Evolutionary conservation across 2,113 vertebrate genomes (phyloP).

Genomic region (Thalassoma bifasciatum): DNA sequence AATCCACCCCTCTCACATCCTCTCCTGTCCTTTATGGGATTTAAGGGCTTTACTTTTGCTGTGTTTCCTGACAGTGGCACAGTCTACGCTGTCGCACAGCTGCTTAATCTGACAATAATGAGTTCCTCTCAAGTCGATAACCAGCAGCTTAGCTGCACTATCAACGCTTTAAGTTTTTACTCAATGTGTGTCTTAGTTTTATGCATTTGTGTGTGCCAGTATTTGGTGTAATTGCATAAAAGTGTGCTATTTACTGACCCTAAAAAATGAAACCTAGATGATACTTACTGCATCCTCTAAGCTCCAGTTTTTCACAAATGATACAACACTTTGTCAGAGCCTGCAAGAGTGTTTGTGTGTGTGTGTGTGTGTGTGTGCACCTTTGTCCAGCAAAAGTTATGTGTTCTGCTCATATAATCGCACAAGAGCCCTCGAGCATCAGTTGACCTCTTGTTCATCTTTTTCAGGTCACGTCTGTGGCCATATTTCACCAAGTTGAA

Average conservation of each 20-base stretch:
- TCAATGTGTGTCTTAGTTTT: neutral
- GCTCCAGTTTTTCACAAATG: neutral
- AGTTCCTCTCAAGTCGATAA: constrained; percentile 54
- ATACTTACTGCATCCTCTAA: neutral
- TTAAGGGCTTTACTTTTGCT: constrained; percentile 35
- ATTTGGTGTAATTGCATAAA: neutral
- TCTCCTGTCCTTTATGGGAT: constrained; percentile 4
- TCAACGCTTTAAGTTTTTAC: constrained; percentile 28
- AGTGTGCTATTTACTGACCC: neutral
- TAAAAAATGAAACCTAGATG: neutral
- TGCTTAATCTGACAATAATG: constrained; percentile 63
- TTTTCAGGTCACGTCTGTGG: constrained; percentile 30
- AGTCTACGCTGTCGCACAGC: constrained; percentile 15
- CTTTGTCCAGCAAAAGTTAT: neutral
- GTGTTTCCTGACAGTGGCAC: constrained; percentile 24
- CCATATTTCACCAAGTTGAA: constrained; percentile 12
- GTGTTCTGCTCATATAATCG: neutral
- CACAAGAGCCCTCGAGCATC: constrained; percentile 28
- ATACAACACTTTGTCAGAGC: neutral
- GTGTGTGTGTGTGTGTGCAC: neutral
- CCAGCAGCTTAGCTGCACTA: constrained; percentile 43
- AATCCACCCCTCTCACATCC: neutral
- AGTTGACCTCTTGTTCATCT: constrained; percentile 44
- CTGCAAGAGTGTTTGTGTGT: neutral
- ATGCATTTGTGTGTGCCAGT: neutral